Evolutionary conservation across 37 sponge, comb jelly and placozoan genomes (phyloP).

Genomic region (Oscarella lobularis): DNA sequence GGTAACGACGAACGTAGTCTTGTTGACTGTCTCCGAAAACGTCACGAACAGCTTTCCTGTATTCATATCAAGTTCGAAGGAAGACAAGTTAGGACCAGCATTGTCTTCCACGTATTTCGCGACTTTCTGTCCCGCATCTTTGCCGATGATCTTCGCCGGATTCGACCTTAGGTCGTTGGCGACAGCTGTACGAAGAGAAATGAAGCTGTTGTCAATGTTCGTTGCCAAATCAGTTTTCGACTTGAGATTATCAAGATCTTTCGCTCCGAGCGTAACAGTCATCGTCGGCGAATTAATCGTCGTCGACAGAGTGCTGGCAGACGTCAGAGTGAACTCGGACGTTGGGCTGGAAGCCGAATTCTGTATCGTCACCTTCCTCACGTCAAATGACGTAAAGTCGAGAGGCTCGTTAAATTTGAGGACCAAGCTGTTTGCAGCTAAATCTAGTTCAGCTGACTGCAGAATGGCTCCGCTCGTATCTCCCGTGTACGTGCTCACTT

Average conservation of each 20-base stretch:
- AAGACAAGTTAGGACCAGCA: conserved; percentile 26
- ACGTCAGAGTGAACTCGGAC: not conserved
- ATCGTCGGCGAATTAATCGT: conserved; percentile 23
- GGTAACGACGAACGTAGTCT: conserved; percentile 23
- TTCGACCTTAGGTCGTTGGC: conserved; percentile 28
- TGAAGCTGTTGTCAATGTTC: conserved; percentile 58
- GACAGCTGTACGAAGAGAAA: conserved; percentile 32
- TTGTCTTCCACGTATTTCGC: conserved; percentile 21
- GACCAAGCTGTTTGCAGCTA: conserved; percentile 33
- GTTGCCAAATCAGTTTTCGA: conserved; percentile 38
- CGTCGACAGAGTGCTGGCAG: conserved; percentile 5
- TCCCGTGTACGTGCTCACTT: not conserved
- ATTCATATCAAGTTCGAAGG: conserved; percentile 60
- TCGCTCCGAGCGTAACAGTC: conserved; percentile 28
- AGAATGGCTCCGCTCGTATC: conserved; percentile 49
- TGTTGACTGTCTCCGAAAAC: conserved; percentile 72
- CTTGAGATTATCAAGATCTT: conserved; percentile 51
- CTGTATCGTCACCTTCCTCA: not conserved
- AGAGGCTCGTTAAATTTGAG: conserved; percentile 67
- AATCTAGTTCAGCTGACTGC: conserved; percentile 31
- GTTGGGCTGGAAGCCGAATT: not conserved
- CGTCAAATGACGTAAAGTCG: conserved; percentile 14
- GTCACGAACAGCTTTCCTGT: conserved; percentile 33
- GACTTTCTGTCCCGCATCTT: conserved; percentile 40
- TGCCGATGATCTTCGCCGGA: not conserved